Evolutionary conservation across 2,888 invertebrate species (phyloP).

Genomic region (Limnephilus rhombicus): DNA sequence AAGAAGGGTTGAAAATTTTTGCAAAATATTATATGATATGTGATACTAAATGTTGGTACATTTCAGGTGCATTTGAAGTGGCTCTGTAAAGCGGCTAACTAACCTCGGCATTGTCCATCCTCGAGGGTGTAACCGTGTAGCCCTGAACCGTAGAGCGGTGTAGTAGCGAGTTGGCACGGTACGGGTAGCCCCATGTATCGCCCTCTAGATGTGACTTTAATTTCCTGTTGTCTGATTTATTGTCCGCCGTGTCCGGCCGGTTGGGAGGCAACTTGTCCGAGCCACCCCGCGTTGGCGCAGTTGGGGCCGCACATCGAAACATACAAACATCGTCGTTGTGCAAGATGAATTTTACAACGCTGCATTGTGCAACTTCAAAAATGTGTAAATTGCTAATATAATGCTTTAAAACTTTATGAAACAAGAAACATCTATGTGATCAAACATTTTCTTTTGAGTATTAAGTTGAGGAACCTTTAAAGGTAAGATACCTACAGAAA

Average conservation of each 20-base stretch:
- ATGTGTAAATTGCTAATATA: no score
- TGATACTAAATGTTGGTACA: background rate
- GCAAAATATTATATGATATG: no score
- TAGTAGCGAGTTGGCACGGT: constrained; percentile 54
- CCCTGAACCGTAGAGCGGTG: background rate
- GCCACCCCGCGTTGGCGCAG: background rate
- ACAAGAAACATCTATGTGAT: no score
- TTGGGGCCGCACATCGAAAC: background rate
- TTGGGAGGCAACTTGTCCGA: constrained; percentile 47
- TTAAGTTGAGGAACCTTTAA: no score
- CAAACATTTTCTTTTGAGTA: no score
- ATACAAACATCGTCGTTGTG: background rate
- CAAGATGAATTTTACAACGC: background rate
- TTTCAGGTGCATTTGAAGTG: background rate
- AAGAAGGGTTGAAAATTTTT: no score
- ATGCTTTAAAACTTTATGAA: no score
- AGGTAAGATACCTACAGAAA: no score
- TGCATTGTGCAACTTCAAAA: background rate
- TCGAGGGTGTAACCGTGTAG: background rate
- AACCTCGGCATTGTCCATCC: background rate
- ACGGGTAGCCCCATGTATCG: constrained; percentile 51
- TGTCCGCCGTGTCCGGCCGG: constrained; percentile 64
- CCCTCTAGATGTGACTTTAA: constrained; percentile 66
- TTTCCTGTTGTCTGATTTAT: constrained; percentile 66
- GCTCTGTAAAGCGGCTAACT: background rate